Percentiles rank a stretch among this genome's conserved stretches.
These are phyloP conservation scores for Sturnira hondurensis DNA, from an alignment of 2,113 vertebrate genomes.

Conservation along the genomic window DNA sequence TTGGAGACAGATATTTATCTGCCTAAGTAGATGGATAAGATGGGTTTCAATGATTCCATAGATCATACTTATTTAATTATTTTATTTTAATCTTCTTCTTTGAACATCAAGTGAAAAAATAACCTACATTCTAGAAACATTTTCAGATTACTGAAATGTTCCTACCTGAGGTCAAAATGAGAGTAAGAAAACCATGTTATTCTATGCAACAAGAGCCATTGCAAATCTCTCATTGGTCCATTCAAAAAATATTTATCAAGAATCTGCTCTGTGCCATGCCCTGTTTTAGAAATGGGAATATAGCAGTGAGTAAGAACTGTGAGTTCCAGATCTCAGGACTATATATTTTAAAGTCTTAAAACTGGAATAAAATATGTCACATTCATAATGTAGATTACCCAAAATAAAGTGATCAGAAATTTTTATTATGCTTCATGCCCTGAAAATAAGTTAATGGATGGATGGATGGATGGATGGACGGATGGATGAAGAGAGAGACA, in stretches of 20 bases:
- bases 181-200: background rate
- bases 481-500: background rate
- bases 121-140: background rate
- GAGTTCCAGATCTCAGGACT: background rate
- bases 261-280: background rate
- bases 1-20: background rate
- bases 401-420: background rate
- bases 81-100: background rate
- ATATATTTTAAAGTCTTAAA: background rate
- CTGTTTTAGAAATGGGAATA: background rate
- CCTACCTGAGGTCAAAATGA: background rate
- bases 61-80: background rate
- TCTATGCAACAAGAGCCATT: background rate
- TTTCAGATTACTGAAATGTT: constrained; percentile 6
- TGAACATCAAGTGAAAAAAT: background rate
- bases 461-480: background rate
- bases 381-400: background rate
- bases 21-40: background rate
- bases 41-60: background rate
- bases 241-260: background rate
- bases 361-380: background rate
- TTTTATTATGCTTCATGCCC: background rate
- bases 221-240: background rate
- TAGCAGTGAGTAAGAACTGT: background rate
- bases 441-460: background rate